Evolutionary conservation across 23 tunicate genomes (phyloP).

Genomic region (Styela clava): DNA sequence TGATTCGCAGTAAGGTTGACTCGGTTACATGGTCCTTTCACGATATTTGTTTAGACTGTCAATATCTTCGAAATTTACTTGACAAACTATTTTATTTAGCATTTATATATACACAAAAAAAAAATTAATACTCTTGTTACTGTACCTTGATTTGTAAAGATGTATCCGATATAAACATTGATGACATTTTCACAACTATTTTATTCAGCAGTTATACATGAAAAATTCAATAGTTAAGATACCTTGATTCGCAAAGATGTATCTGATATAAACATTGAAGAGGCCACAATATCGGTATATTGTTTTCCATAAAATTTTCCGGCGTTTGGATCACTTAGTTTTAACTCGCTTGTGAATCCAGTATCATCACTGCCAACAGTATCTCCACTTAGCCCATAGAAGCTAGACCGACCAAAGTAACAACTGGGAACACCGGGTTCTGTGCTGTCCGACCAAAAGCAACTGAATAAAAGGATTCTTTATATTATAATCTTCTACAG

Average conservation of each 20-base stretch:
- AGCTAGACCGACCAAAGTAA: slow-evolving; percentile 6
- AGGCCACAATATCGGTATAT: slow-evolving; percentile 22
- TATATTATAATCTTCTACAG: too few species aligned
- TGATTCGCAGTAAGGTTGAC: too few species aligned
- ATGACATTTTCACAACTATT: too few species aligned
- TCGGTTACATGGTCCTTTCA: too few species aligned
- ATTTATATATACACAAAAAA: too few species aligned
- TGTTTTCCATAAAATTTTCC: slow-evolving; percentile 36
- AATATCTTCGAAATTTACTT: too few species aligned
- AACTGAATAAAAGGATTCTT: slow-evolving; percentile 11
- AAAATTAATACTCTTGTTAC: too few species aligned
- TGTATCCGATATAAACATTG: slow-evolving; percentile 16
- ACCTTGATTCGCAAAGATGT: slow-evolving; percentile 49
- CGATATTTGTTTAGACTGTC: too few species aligned
- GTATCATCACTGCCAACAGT: slow-evolving; percentile 35
- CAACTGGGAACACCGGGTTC: slow-evolving; percentile 31
- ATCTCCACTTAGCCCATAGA: slow-evolving; percentile 12
- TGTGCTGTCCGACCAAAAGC: slow-evolving; percentile 23
- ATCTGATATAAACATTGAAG: slow-evolving; percentile 15
- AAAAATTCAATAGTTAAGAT: too few species aligned
- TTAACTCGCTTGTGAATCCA: neutral
- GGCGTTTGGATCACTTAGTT: neutral
- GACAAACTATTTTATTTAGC: too few species aligned
- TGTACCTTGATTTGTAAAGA: slow-evolving; percentile 44
- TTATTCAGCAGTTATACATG: too few species aligned